A percentile compares a stretch with the other conserved stretches of the same genome.
These are phyloP conservation scores for Nesogale talazaci DNA, from an alignment of 2,113 vertebrate genomes.

Conservation along the genomic window DNA sequence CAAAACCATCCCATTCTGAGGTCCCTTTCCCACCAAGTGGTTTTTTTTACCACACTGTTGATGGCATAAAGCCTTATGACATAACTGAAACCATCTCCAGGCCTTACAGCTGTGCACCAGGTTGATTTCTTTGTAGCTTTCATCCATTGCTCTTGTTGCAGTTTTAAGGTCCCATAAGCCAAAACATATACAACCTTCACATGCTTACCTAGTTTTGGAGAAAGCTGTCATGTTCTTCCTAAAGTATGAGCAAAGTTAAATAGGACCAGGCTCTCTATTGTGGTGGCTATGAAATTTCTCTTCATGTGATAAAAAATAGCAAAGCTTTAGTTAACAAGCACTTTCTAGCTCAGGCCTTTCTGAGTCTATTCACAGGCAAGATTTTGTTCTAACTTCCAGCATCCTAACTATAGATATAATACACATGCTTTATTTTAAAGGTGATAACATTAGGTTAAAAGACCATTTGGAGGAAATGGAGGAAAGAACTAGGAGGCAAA, in stretches of 20 bases:
- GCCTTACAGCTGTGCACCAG: neutral
- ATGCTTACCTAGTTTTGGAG: neutral
- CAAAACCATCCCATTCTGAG: neutral
- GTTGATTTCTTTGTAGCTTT: neutral
- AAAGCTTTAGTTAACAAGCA: accelerated
- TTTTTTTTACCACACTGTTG: neutral
- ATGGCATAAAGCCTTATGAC: accelerated
- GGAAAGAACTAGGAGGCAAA: too few relatives aligned
- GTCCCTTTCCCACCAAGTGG: neutral
- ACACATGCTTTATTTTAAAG: neutral
- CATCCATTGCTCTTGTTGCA: neutral
- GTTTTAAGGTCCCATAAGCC: neutral
- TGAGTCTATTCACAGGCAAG: neutral
- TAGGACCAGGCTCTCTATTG: neutral
- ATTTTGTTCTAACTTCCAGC: neutral
- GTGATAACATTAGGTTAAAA: too few relatives aligned
- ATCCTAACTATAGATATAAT: neutral
- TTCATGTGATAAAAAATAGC: too few relatives aligned
- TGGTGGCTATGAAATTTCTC: accelerated
- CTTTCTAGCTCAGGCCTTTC: neutral
- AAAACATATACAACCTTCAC: neutral
- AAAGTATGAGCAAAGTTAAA: neutral
- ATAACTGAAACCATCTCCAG: neutral
- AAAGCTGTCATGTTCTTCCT: accelerated
- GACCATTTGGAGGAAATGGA: too few relatives aligned